Percentiles rank a stretch among this genome's conserved stretches.
Conservation (phyloP, 2,888 invertebrate genomes). For the Coenonympha glycerion region DNA sequence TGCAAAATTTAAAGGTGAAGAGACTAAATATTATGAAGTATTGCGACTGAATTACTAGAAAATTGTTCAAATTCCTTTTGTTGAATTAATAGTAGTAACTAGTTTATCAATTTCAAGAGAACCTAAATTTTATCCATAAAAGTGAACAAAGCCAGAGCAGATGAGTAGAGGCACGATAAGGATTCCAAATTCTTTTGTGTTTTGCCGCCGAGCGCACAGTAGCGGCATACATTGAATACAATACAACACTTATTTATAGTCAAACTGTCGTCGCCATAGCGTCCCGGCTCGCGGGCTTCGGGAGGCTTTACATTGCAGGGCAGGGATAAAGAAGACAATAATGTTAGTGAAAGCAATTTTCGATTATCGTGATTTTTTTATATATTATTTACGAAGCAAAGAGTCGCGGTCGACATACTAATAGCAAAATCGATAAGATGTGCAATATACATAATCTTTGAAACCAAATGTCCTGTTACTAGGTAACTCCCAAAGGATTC, state of each 20-base stretch:
- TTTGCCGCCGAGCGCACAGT: conserved; percentile 64
- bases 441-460: no score
- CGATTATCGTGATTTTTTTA: neutral
- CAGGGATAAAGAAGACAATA: neutral
- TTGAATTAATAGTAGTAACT: no score
- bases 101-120: conserved; percentile 7
- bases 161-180: conserved; percentile 45
- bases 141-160: conserved; percentile 31
- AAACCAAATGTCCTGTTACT: no score
- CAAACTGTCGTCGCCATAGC: conserved; percentile 73
- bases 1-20: no score
- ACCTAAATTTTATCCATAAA: conserved; percentile 22
- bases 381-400: neutral
- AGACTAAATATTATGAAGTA: no score
- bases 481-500: no score
- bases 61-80: no score
- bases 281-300: conserved; percentile 47
- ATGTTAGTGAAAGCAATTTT: no score
- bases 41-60: no score
- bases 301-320: conserved; percentile 35
- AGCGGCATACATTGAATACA: conserved; percentile 72
- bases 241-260: conserved; percentile 76
- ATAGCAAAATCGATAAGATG: no score
- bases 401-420: no score
- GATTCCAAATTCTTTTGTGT: conserved; percentile 72